Base-by-base conservation (phyloP, 2,113 vertebrate species). In the Thamnophis sirtalis region DNA sequence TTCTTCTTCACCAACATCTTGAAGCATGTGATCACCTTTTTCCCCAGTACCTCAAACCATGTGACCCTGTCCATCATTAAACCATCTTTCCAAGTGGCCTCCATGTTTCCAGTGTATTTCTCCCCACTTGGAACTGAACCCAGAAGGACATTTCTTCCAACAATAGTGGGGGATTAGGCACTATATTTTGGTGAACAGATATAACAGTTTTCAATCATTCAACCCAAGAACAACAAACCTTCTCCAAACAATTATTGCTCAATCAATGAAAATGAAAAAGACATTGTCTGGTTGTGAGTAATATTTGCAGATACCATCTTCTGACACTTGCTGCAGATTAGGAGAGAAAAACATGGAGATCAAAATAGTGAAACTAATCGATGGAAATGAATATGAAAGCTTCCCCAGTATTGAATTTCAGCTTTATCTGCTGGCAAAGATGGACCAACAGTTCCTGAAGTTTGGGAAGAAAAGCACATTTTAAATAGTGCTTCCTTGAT, bases 361-460 rank as follows among this genome's bases (percentile, higher is more conserved):
- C 91, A 92, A n/a, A 9, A 89, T 3, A n/a, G 48, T 86, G 90
- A 43, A 26, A 50, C 26, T 94, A 96, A 96, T 94, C 15, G 87
- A 68, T 86, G 89, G 68, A 93, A 8, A 28, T 60, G 92, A 95
- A 93, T 56, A 33, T 15, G 0, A 8, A 49, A 89, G 63, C 56
- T 56, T 1, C 21, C 85, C 3, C 33, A 10, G 85, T 22, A 48
- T 0, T 88, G n/a, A 56, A 63, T 8, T 3, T 33, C 91, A 84
- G 53, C 19, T 2, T 88, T 50, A 58, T 56, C n/a, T 58, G 43
- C 55, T 89, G 0, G 3, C 90, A 1, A 6, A 91, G 28, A 93
- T 88, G 87, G 90, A 86, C 88, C 19, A 92, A 84, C 7, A 33
- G 85, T 58, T 92, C 28, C n/a, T 89, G 10, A 0, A 84, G 5